Conservation (phyloP, 2,113 vertebrate species). For the Pogonocichla stellata region DNA sequence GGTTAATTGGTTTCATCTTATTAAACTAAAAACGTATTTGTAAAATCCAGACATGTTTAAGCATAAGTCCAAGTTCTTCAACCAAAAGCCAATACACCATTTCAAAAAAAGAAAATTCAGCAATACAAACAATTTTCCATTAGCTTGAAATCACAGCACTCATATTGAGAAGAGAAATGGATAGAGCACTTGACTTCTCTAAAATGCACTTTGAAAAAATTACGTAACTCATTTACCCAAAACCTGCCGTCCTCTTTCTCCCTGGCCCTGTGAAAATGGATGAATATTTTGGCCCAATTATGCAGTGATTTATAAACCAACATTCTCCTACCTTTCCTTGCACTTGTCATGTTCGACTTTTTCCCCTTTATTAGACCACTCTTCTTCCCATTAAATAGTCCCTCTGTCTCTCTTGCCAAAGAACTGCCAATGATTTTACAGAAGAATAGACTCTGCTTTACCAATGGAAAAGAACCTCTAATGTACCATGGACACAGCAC, state of each 20-base stretch:
- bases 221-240: not conserved
- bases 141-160: not conserved
- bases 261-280: not conserved
- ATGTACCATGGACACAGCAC: conserved; percentile 78
- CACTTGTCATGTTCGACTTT: conserved; percentile 41
- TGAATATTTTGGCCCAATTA: not conserved
- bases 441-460: conserved; percentile 79
- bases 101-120: conserved; percentile 25
- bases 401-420: conserved; percentile 83
- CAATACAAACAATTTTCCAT: not conserved
- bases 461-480: conserved; percentile 77
- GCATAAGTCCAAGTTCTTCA: not conserved
- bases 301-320: conserved; percentile 5
- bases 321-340: conserved; percentile 30
- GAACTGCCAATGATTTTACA: conserved; percentile 84
- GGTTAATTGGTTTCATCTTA: conserved; percentile 64
- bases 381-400: conserved; percentile 78
- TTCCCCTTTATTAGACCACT: conserved; percentile 71
- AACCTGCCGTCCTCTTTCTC: not conserved
- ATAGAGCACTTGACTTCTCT: not conserved
- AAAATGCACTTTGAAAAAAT: not conserved
- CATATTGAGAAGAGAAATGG: not conserved
- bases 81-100: not conserved
- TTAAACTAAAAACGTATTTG: conserved; percentile 54
- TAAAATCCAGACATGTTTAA: conserved; percentile 27